Conservation (phyloP, 2,797 vertebrate genomes). For the Cetoscarus ocellatus region DNA sequence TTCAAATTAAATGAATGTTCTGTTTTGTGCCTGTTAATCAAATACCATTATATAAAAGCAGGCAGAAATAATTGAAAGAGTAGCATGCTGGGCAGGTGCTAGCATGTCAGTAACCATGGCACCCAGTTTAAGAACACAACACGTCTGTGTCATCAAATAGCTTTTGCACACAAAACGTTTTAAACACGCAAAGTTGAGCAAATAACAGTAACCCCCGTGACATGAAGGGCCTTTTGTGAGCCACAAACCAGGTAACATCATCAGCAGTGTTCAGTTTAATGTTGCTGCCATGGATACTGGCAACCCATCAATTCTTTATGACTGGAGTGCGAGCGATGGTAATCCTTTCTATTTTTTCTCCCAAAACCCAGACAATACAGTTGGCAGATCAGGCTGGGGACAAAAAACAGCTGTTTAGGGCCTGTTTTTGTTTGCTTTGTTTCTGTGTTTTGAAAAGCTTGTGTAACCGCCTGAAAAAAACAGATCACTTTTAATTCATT, state of each 20-base stretch:
- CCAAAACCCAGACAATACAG: conserved; percentile 70
- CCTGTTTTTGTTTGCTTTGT: conserved; percentile 83
- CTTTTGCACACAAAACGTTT: conserved; percentile 88
- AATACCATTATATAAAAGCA: conserved; percentile 88
- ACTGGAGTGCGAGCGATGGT: conserved; percentile 80
- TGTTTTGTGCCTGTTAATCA: conserved; percentile 86
- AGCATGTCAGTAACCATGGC: conserved; percentile 92
- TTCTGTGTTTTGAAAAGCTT: conserved; percentile 74
- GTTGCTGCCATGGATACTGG: conserved; percentile 88
- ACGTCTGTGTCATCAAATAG: conserved; percentile 85
- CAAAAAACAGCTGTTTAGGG: conserved; percentile 81
- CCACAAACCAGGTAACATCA: conserved; percentile 84
- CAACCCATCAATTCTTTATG: conserved; percentile 85
- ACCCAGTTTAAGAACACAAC: conserved; percentile 79
- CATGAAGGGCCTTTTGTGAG: conserved; percentile 84
- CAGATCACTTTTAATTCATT: conserved; percentile 85
- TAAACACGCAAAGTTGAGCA: conserved; percentile 88
- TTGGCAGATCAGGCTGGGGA: conserved; percentile 73
- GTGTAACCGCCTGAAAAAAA: conserved; percentile 76
- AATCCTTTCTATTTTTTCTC: conserved; percentile 70
- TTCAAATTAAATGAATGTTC: conserved; percentile 88
- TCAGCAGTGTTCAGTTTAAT: conserved; percentile 83
- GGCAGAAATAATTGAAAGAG: conserved; percentile 85
- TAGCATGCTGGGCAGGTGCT: conserved; percentile 89
- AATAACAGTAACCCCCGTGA: conserved; percentile 87